These are phyloP conservation scores for Bettongia penicillata DNA, from an alignment of 2,113 vertebrate species.

Conservation along the genomic window DNA sequence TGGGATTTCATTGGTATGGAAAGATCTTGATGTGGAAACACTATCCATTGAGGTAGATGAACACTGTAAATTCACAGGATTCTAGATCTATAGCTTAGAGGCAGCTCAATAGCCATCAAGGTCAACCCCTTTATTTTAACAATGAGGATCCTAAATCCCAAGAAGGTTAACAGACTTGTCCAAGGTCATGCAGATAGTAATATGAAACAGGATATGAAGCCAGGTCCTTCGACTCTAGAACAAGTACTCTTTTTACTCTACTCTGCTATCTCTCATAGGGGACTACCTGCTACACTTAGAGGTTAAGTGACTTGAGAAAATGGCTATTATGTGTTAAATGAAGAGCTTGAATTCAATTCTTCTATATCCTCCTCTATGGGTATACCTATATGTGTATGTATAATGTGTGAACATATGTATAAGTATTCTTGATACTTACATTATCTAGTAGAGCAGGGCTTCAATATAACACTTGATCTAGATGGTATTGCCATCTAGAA, in stretches of 20 bases:
- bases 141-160: neutral
- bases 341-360: neutral
- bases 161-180: neutral
- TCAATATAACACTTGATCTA: neutral
- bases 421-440: neutral
- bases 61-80: neutral
- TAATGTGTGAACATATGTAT: neutral
- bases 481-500: neutral
- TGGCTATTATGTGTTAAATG: neutral
- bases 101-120: neutral
- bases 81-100: neutral
- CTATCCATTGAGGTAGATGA: neutral
- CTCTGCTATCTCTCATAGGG: neutral
- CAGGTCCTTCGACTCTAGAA: neutral
- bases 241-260: neutral
- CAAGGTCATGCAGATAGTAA: neutral
- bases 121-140: neutral
- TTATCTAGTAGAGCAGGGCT: neutral
- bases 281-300: neutral
- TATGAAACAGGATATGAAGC: neutral
- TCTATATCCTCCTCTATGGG: neutral
- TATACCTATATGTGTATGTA: neutral
- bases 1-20: neutral
- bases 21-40: neutral
- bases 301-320: neutral